These are phyloP conservation scores for Metopia argyrocephala DNA, from an alignment of 2,888 invertebrate species.

Conservation along the genomic window DNA sequence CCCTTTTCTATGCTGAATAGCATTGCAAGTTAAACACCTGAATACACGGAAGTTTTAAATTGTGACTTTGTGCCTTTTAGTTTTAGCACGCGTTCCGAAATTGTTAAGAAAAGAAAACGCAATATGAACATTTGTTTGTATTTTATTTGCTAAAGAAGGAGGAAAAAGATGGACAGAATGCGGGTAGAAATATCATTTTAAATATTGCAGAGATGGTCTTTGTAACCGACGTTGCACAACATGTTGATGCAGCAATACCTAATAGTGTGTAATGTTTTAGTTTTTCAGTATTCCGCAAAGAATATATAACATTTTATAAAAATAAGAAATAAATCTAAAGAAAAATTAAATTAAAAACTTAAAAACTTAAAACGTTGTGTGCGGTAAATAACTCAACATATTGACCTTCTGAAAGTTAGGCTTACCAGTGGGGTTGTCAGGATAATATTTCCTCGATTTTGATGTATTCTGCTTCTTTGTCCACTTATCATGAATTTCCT, in stretches of 20 bases:
- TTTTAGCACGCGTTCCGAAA: constrained; percentile 49
- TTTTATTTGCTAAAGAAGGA: background rate
- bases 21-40: constrained; percentile 22
- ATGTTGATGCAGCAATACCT: constrained; percentile 28
- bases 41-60: constrained; percentile 41
- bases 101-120: constrained; percentile 34
- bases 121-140: constrained; percentile 1
- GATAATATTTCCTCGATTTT: too few species aligned
- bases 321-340: background rate
- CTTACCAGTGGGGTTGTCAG: too few species aligned
- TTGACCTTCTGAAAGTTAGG: too few species aligned
- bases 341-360: background rate
- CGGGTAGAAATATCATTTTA: constrained; percentile 13
- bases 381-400: too few species aligned
- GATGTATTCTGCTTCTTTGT: too few species aligned
- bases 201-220: constrained; percentile 25
- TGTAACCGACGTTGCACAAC: constrained; percentile 28
- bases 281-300: too few species aligned
- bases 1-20: background rate
- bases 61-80: constrained; percentile 52
- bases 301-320: too few species aligned
- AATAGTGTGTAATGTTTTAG: constrained; percentile 12
- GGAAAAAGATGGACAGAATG: background rate
- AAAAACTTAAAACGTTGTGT: too few species aligned
- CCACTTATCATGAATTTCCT: too few species aligned